A percentile compares a stretch with the other conserved stretches of the same genome.
Conservation (phyloP, 1,140 invertebrate species). For the Bombus superbus region DNA sequence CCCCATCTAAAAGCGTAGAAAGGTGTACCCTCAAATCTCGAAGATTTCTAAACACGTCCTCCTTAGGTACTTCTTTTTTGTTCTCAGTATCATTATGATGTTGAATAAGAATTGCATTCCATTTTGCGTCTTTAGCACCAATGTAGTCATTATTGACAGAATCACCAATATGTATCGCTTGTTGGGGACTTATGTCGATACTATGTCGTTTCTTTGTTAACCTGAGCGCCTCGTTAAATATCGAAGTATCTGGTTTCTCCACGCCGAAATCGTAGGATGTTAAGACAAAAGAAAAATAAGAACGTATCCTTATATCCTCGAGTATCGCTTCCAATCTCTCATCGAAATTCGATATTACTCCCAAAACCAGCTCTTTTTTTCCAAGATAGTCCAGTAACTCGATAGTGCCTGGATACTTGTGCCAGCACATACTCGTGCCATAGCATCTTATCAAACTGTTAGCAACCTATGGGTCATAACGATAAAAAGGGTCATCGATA, state of each 20-base stretch:
- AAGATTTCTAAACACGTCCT: conserved; percentile 66
- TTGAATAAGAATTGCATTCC: conserved; percentile 88
- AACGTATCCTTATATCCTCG: conserved; percentile 84
- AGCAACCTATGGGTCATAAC: conserved; percentile 72
- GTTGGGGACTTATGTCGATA: conserved; percentile 80
- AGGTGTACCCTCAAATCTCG: conserved; percentile 70
- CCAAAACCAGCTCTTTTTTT: conserved; percentile 83
- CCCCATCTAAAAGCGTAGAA: conserved; percentile 6
- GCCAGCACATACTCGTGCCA: conserved; percentile 88
- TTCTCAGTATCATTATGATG: conserved; percentile 54
- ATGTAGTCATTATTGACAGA: conserved; percentile 89
- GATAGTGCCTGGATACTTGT: conserved; percentile 85
- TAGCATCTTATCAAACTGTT: conserved; percentile 82
- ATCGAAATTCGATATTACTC: conserved; percentile 95
- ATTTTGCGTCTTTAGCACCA: conserved; percentile 89
- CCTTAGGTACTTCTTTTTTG: conserved; percentile 29
- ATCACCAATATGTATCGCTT: conserved; percentile 93
- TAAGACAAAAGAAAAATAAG: conserved; percentile 91
- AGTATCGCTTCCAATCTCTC: conserved; percentile 89
- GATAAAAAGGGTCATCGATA: conserved; percentile 61
- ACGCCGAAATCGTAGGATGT: conserved; percentile 89
- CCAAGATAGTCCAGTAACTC: conserved; percentile 86
- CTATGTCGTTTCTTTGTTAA: conserved; percentile 72
- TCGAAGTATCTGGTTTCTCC: conserved; percentile 89
- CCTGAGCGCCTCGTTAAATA: conserved; percentile 89